These are phyloP conservation scores for Oryzias celebensis DNA, from an alignment of 2,113 vertebrate species.

Conservation along the genomic window DNA sequence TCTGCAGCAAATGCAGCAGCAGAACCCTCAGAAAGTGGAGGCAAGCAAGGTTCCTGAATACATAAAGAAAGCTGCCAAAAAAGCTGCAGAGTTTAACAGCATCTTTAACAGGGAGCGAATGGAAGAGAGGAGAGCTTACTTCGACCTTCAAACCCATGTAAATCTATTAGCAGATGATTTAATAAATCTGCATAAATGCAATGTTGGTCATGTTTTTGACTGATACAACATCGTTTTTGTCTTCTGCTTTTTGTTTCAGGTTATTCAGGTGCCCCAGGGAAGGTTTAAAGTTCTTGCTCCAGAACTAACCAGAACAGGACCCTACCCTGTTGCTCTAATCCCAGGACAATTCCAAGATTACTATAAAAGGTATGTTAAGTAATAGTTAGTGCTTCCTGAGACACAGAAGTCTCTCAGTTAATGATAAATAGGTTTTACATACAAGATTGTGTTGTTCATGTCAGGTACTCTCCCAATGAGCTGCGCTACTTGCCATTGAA, in stretches of 20 bases:
- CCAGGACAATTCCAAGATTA: constrained; percentile 99
- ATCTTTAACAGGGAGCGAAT: constrained; percentile 95
- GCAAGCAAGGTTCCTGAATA: constrained; percentile 98
- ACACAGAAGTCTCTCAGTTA: neutral
- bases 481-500: constrained; percentile 94
- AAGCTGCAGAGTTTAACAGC: constrained; percentile 97
- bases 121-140: constrained; percentile 97
- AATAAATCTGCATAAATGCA: neutral
- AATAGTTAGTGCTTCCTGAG: neutral
- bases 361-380: constrained; percentile 87
- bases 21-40: constrained; percentile 96
- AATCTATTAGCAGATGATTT: constrained; percentile 34
- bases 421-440: neutral
- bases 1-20: constrained; percentile 95
- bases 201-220: neutral
- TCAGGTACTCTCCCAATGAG: constrained; percentile 95
- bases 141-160: constrained; percentile 98
- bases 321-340: constrained; percentile 97
- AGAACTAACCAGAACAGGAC: constrained; percentile 89
- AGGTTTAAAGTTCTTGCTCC: constrained; percentile 92
- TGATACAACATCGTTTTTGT: neutral
- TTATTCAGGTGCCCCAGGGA: constrained; percentile 97
- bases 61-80: constrained; percentile 97
- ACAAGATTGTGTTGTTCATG: constrained; percentile 5
- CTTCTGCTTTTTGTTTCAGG: constrained; percentile 67